Conservation (phyloP, 1,140 invertebrate genomes). For the Chlorops oryzae region DNA sequence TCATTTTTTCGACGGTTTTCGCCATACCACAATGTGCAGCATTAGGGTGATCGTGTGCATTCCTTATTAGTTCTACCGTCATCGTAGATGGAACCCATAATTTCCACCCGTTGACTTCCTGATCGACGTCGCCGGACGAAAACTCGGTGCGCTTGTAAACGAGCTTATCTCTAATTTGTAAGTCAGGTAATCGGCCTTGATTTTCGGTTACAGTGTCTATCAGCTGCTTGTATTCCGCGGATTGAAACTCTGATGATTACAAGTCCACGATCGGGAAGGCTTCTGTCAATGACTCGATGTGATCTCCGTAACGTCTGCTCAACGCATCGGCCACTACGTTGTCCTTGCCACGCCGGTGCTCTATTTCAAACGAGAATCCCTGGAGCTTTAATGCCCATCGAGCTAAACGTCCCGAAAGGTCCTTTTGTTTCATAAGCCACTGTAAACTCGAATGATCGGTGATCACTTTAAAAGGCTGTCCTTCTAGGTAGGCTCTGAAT, state of each 20-base stretch:
- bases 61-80: neutral
- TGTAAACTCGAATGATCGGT: no score
- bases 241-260: neutral
- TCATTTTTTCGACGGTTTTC: slow-evolving; percentile 7
- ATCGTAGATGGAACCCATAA: slow-evolving; percentile 9
- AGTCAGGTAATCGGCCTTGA: slow-evolving; percentile 3
- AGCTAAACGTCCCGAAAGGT: no score
- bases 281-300: no score
- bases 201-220: neutral
- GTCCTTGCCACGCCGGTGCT: neutral
- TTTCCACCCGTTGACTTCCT: slow-evolving; percentile 9
- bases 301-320: no score
- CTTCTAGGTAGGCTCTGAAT: slow-evolving; percentile 49
- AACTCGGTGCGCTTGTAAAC: slow-evolving; percentile 7
- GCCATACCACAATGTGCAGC: slow-evolving; percentile 8
- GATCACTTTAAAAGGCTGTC: no score
- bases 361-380: slow-evolving; percentile 4
- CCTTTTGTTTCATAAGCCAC: no score
- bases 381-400: neutral
- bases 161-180: slow-evolving; percentile 7
- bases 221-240: neutral
- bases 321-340: neutral
- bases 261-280: slow-evolving; percentile 12
- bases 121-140: neutral
- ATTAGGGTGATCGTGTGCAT: slow-evolving; percentile 2